These are phyloP conservation scores for Hypomecis punctinalis DNA, from an alignment of 2,888 invertebrate genomes.

Conservation along the genomic window DNA sequence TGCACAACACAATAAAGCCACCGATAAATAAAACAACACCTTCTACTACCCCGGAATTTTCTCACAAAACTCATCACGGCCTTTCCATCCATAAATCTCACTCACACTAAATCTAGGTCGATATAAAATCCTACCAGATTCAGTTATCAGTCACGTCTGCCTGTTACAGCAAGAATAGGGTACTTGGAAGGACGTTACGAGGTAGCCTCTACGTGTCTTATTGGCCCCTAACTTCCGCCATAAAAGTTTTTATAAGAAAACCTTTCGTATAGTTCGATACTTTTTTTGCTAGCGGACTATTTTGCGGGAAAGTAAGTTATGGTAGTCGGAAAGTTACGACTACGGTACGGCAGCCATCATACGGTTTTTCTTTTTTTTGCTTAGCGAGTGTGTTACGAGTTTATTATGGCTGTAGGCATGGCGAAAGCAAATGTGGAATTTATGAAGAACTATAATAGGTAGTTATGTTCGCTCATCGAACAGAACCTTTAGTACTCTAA, in stretches of 20 bases:
- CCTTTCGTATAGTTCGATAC: constrained; percentile 22
- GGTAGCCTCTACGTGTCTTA: constrained; percentile 31
- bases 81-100: constrained; percentile 7
- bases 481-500: no score
- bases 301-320: constrained; percentile 25
- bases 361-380: constrained; percentile 14
- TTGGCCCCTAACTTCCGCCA: constrained; percentile 26
- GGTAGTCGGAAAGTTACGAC: constrained; percentile 26
- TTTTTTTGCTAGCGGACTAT: constrained; percentile 23
- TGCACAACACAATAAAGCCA: no score
- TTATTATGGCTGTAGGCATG: neutral
- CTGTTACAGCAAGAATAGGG: constrained; percentile 30
- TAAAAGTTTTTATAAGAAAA: constrained; percentile 34
- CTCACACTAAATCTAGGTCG: constrained; percentile 1
- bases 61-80: constrained; percentile 1
- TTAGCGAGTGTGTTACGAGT: neutral
- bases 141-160: constrained; percentile 33
- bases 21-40: neutral
- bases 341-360: constrained; percentile 11
- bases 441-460: neutral
- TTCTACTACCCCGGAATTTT: neutral
- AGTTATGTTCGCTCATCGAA: no score
- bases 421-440: neutral
- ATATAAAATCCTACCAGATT: constrained; percentile 18
- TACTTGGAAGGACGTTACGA: constrained; percentile 31